phyloP scores from a whole-genome alignment of 2,888 invertebrate genomes.

The Drosophila anomalata region DNA sequence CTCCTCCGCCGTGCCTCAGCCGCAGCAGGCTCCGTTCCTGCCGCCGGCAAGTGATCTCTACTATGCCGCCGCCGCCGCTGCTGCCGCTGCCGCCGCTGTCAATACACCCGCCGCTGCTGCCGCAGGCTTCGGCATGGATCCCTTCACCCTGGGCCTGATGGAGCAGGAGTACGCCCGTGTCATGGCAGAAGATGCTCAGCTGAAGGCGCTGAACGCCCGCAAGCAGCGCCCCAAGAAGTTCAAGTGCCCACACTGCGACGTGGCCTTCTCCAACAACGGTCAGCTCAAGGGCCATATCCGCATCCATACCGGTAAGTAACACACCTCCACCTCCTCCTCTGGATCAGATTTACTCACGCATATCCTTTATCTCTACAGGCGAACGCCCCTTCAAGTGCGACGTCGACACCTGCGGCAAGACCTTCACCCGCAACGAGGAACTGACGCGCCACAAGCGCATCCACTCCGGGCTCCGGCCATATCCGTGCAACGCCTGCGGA shows the following conservation, averaged over 20 bases:
- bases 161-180: conserved; percentile 89
- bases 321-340: neutral
- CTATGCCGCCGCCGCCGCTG: conserved; percentile 70
- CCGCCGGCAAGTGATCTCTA: conserved; percentile 58
- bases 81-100: conserved; percentile 61
- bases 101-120: conserved; percentile 50
- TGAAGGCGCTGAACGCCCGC: conserved; percentile 87
- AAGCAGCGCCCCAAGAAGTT: conserved; percentile 95
- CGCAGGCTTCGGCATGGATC: conserved; percentile 79
- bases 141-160: conserved; percentile 85
- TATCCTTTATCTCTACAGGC: conserved; percentile 84
- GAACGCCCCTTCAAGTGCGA: conserved; percentile 95
- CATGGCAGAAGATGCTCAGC: conserved; percentile 89
- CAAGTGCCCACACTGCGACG: conserved; percentile 94
- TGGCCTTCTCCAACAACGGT: conserved; percentile 97
- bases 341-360: conserved; percentile 36
- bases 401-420: conserved; percentile 92
- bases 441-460: conserved; percentile 95
- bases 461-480: conserved; percentile 94
- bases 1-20: conserved; percentile 11
- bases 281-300: conserved; percentile 95
- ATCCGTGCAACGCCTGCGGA: conserved; percentile 93
- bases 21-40: conserved; percentile 36
- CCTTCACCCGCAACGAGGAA: conserved; percentile 96
- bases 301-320: conserved; percentile 91